Evolutionary conservation across 2,113 vertebrate genomes (phyloP).

Genomic region (Taxidea taxus): DNA sequence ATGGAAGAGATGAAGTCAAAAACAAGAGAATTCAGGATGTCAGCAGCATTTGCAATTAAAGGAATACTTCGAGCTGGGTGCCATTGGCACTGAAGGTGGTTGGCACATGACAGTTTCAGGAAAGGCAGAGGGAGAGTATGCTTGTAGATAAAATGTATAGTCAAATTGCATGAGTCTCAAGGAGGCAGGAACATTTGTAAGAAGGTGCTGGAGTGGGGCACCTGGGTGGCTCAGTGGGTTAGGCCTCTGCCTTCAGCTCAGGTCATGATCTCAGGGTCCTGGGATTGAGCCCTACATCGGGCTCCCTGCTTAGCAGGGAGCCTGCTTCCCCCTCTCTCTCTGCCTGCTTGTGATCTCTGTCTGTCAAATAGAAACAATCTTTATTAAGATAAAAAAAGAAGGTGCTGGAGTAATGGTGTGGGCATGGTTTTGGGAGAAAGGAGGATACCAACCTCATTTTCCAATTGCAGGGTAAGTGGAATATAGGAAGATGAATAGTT

Average conservation of each 20-base stretch:
- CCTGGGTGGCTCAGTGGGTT: too few relatives aligned
- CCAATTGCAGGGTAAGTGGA: not conserved
- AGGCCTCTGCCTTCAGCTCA: too few relatives aligned
- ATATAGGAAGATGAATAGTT: not conserved
- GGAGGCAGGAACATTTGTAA: not conserved
- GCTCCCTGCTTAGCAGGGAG: too few relatives aligned
- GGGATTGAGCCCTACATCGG: too few relatives aligned
- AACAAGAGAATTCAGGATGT: not conserved
- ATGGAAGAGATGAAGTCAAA: not conserved
- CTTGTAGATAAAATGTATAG: not conserved
- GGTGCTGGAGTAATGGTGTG: not conserved
- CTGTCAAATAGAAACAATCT: too few relatives aligned
- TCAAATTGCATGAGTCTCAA: not conserved
- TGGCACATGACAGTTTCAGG: not conserved
- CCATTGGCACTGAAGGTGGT: not conserved
- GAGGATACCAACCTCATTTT: not conserved
- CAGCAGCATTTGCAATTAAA: not conserved
- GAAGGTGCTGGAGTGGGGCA: not conserved
- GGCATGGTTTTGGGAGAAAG: not conserved
- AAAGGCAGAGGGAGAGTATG: not conserved
- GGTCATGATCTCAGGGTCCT: too few relatives aligned
- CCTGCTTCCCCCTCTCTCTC: too few relatives aligned
- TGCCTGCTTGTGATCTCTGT: too few relatives aligned
- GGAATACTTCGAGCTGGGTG: not conserved
- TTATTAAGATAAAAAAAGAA: too few relatives aligned